These are phyloP conservation scores for Coracopsis vasa DNA, from an alignment of 2,113 vertebrate genomes.

Conservation along the genomic window DNA sequence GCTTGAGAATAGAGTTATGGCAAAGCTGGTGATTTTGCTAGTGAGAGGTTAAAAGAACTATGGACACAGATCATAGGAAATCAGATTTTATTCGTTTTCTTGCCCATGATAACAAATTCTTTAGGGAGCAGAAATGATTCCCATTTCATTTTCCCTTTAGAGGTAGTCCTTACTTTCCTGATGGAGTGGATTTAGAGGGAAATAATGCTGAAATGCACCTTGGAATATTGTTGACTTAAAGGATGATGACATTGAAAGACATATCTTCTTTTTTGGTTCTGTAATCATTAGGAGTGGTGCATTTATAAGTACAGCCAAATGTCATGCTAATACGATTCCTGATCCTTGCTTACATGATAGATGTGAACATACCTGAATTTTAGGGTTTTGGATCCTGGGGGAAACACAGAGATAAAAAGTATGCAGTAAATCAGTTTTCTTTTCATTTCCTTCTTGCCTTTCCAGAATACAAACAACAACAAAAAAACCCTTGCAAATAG, in stretches of 20 bases:
- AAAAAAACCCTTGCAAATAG: neutral
- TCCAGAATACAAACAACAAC: neutral
- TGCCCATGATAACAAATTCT: neutral
- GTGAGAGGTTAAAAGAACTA: neutral
- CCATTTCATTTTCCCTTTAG: neutral
- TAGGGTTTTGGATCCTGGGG: neutral
- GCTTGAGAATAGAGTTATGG: neutral
- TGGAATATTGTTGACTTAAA: neutral
- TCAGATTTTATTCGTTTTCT: neutral
- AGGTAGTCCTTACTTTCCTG: neutral
- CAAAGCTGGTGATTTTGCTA: neutral
- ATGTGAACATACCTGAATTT: neutral
- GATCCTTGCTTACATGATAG: neutral
- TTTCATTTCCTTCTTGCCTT: neutral
- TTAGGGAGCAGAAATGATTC: neutral
- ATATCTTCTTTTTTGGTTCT: neutral
- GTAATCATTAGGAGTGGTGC: neutral
- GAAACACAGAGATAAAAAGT: neutral
- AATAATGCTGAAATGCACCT: neutral
- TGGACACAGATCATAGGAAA: neutral
- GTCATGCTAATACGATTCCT: neutral
- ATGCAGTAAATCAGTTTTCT: neutral
- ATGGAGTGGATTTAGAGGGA: neutral
- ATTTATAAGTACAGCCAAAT: neutral
- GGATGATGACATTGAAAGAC: neutral